Base-by-base conservation (phyloP, 2,113 vertebrate species). In the Hemicordylus capensis region DNA sequence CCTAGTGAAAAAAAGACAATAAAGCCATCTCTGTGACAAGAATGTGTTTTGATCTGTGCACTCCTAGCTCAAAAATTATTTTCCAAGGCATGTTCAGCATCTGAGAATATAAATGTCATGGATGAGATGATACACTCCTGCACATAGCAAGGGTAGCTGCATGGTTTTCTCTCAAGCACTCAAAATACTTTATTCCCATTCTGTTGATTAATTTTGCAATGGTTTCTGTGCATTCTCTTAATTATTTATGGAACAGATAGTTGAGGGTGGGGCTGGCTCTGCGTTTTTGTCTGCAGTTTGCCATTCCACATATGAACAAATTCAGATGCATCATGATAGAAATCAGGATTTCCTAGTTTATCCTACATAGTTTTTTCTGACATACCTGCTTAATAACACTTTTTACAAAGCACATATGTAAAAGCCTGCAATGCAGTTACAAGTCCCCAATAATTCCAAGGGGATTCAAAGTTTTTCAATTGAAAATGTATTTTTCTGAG, bases 231-330 rank as follows among this genome's bases (percentile, higher is more conserved):
- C n/a, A 31, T 84, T 31, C 34, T 37, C 58, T 73, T 82, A 82
- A 82, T 82, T 82, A 83, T 83, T 83, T 83, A 83, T 83, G 69
- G 19, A 73, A 73, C 24, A 9, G 67, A 73, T 44, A 34, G 31
- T 20, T 31, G 24, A 17, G 42, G 20, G 44, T 8, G 24, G 12
- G 39, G 28, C 11, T 7, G n/a, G 28, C 48, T 26, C 37, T 51
- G 10, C 26, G 19, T 59, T 82, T 73, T 17, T 73, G 26, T 44
- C 34, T 72, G 51, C 17, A 61, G 66, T 54, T 80, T 54, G n/a
- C n/a, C 24, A 28, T 34, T 3, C n/a, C n/a, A 44, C n/a, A 31
- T 3, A 3, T 34, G n/a, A 56, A 77, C 19, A 77, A 58, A 46
- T 69, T 31, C 34, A 74, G 42, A 26, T 77, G 11, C 11, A 34